phyloP scores from a whole-genome alignment of 1,140 invertebrate species.

The Bilobella aurantiaca region DNA sequence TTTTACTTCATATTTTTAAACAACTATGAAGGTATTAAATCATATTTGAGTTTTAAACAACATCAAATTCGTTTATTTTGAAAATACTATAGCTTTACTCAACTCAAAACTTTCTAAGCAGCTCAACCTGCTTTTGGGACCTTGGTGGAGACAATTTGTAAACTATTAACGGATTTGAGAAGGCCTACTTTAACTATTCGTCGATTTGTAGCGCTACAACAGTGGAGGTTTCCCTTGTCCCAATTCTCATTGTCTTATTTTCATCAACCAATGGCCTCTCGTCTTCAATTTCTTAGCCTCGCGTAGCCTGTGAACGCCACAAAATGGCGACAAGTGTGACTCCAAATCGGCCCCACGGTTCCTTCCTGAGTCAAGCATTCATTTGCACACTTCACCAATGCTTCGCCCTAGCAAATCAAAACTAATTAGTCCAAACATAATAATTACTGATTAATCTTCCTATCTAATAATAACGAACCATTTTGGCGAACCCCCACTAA shows the following conservation, averaged over 20 bases:
- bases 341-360: constrained; percentile 18
- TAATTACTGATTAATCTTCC: too few species aligned
- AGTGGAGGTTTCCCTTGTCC: neutral
- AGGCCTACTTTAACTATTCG: neutral
- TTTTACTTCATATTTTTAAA: neutral
- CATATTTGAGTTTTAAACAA: too few species aligned
- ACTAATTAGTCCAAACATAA: neutral
- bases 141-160: too few species aligned
- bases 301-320: neutral
- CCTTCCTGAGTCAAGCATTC: constrained; percentile 26
- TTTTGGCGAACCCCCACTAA: too few species aligned
- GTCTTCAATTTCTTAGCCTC: neutral
- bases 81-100: too few species aligned
- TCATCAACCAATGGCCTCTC: neutral
- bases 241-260: neutral
- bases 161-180: too few species aligned
- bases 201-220: neutral
- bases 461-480: too few species aligned
- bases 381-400: constrained; percentile 29
- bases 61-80: too few species aligned
- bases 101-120: too few species aligned
- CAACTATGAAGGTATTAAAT: neutral
- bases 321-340: constrained; percentile 22
- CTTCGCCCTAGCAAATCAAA: constrained; percentile 20
- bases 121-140: too few species aligned